Percentiles rank a stretch among this genome's conserved stretches.
Evolutionary conservation across 35 echinoderm and acorn worm species (phyloP).

Genomic region (Apostichopus japonicus): DNA sequence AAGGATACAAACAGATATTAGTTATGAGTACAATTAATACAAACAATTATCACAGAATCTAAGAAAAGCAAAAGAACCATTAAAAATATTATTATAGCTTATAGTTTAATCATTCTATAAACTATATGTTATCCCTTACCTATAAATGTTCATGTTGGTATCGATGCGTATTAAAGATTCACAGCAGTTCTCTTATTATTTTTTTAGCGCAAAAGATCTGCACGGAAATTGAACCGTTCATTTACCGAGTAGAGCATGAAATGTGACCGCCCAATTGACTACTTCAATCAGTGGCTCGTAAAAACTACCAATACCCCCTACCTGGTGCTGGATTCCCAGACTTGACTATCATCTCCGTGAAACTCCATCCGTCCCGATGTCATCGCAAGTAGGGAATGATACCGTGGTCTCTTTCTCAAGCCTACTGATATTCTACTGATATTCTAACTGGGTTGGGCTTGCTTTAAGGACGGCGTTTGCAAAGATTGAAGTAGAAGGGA

Average conservation of each 20-base stretch:
- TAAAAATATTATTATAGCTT: no score
- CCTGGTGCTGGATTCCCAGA: conserved; percentile 42
- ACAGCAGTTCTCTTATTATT: neutral
- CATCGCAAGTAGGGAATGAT: conserved; percentile 8
- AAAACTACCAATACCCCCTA: conserved; percentile 17
- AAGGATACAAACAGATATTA: no score
- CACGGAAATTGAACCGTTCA: conserved; percentile 1
- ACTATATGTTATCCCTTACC: neutral
- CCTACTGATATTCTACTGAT: conserved; percentile 50
- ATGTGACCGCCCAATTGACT: conserved; percentile 24
- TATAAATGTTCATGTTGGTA: neutral
- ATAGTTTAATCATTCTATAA: no score
- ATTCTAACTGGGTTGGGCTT: conserved; percentile 49
- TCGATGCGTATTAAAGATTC: neutral
- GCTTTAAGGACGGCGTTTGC: neutral
- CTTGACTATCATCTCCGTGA: conserved; percentile 6
- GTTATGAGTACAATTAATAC: no score
- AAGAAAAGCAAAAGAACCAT: no score
- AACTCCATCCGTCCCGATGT: conserved; percentile 13
- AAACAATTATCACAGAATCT: no score
- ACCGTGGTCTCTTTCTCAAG: neutral
- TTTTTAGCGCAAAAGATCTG: neutral
- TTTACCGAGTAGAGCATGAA: conserved; percentile 6
- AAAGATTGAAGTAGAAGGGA: conserved; percentile 8
- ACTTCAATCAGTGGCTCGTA: neutral